Base-by-base conservation (phyloP, 2,888 invertebrate genomes). In the Ichneumoninae sp. region DNA sequence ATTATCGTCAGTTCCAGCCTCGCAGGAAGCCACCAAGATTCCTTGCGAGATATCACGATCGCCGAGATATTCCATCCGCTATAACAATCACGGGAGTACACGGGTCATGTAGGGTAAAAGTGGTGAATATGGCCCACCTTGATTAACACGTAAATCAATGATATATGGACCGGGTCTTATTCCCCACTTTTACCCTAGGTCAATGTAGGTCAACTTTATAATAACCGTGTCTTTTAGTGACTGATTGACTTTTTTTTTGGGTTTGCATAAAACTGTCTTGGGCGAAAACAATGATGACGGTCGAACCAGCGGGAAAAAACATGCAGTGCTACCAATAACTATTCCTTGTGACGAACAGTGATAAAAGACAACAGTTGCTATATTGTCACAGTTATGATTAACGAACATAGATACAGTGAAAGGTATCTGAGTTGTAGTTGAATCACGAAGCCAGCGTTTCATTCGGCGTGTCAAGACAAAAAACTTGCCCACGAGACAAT, bases 401-500 rank as follows among this genome's bases (percentile, higher is more conserved):
- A 16, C 16, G 16, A 47, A 47, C 16, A 16, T 3, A 22, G 22
- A 1, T 74, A 16, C 30, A 60, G 63, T 8, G 65, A 52, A 65
- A 66, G 36, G 36, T 52, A 36, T 40, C 65, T 33, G 52, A 52
- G 47, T 36, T 22, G 65, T 19, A 50, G 40, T 66, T 40, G 19
- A 33, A 75, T 36, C 33, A 8, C 36, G 19, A 65, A 74, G 10
- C 30, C 22, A 50, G 26, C 36, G 65, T 52, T 75, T 52, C 36
- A 65, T 52, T 52, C 33, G 13, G 8, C 26, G 13, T 22, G 22
- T 50, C 19, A 50, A 52, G 30, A 52, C 52, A 26, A 36, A 52
- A 19, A 63, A 65, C 36, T 65, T 19, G 33, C 13, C 22, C 36
- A 36, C 16, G 47, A 40, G 33, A 30, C 19, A 16, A 65, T 22